These are phyloP conservation scores for Argyresthia goedartella DNA, from an alignment of 2,888 invertebrate genomes.

Conservation along the genomic window DNA sequence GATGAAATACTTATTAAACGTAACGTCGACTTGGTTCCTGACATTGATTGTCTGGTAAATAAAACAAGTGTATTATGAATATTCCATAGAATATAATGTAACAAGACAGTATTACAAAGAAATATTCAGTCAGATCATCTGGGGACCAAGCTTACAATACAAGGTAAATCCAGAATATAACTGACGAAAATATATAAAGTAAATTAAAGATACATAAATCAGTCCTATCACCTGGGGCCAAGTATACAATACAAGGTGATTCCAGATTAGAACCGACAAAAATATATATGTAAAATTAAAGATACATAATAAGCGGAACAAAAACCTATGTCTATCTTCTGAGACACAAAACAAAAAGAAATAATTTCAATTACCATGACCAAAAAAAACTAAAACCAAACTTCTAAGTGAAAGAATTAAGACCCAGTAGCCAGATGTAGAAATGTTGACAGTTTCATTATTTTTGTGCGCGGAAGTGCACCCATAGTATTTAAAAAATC, in stretches of 20 bases:
- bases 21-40: too few species aligned
- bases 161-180: constrained; percentile 48
- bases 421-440: constrained; percentile 48
- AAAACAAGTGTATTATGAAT: constrained; percentile 26
- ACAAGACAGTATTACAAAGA: constrained; percentile 44
- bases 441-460: constrained; percentile 63
- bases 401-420: constrained; percentile 57
- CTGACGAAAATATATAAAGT: constrained; percentile 33
- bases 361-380: constrained; percentile 41
- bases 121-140: constrained; percentile 29
- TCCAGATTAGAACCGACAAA: constrained; percentile 40
- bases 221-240: constrained; percentile 42
- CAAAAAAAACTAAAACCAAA: constrained; percentile 44
- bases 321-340: constrained; percentile 55
- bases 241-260: constrained; percentile 61
- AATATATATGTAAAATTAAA: constrained; percentile 32
- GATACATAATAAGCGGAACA: constrained; percentile 41
- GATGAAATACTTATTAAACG: too few species aligned
- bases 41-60: background rate
- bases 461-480: constrained; percentile 64
- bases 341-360: constrained; percentile 30
- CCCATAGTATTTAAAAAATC: constrained; percentile 16
- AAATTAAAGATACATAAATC: constrained; percentile 38
- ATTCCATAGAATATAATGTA: constrained; percentile 59
- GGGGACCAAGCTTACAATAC: constrained; percentile 61